These are phyloP conservation scores for Notarius lentiginosus DNA, from an alignment of 2,113 vertebrate species.

Conservation along the genomic window DNA sequence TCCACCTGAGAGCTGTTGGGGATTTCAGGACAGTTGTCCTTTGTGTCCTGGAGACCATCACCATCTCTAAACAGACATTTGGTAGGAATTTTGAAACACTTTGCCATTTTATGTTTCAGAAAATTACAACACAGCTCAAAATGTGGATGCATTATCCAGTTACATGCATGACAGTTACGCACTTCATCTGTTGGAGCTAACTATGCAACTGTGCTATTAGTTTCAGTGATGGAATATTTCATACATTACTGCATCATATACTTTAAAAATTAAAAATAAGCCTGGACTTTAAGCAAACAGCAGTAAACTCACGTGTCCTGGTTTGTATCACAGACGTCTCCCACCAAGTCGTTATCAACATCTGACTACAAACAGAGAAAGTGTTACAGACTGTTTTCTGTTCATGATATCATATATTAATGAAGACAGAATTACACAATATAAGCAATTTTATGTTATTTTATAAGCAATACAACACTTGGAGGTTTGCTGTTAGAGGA, in stretches of 20 bases:
- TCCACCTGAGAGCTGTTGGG: slow-evolving; percentile 87
- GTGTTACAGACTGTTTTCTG: not conserved
- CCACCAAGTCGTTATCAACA: slow-evolving; percentile 83
- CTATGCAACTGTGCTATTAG: too few species aligned
- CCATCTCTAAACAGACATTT: slow-evolving; percentile 72
- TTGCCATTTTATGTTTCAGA: too few species aligned
- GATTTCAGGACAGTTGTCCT: slow-evolving; percentile 82
- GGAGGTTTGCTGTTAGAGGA: not conserved
- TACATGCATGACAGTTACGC: not conserved
- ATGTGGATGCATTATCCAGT: not conserved
- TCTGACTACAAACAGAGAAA: slow-evolving; percentile 74
- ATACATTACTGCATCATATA: not conserved
- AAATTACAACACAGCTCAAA: too few species aligned
- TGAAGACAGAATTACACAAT: not conserved
- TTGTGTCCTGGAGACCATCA: slow-evolving; percentile 85
- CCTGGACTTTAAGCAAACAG: not conserved
- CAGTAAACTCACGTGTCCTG: slow-evolving; percentile 78
- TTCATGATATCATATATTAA: not conserved
- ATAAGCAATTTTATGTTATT: not conserved
- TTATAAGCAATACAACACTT: not conserved
- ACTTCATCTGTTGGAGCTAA: not conserved
- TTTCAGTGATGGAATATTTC: not conserved
- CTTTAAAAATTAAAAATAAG: not conserved
- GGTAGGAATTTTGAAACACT: not conserved
- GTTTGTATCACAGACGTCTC: slow-evolving; percentile 88